Conservation (phyloP, 2,797 vertebrate species). For the Naso thynnoides region DNA sequence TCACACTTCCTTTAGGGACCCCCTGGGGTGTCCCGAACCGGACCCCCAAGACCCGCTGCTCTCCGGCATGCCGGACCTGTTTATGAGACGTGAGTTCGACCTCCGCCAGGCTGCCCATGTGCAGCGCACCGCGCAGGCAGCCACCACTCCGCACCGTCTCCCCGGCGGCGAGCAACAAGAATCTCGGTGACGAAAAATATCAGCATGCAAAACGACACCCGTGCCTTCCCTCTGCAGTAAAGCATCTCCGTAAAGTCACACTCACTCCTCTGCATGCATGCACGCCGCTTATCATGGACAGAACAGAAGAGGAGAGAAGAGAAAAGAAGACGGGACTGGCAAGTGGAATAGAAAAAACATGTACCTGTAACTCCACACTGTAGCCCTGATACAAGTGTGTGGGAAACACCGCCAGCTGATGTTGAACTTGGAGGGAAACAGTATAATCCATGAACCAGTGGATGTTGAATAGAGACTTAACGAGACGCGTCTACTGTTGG, state of each 20-base stretch:
- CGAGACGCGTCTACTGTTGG: constrained; percentile 72
- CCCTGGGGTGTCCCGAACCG: constrained; percentile 5
- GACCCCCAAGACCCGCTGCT: background rate
- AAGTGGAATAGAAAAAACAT: constrained; percentile 2
- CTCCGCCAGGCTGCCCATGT: constrained; percentile 12
- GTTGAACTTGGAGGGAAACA: constrained; percentile 85
- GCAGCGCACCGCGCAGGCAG: constrained; percentile 1
- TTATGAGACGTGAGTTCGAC: constrained; percentile 2
- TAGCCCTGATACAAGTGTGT: constrained; percentile 81
- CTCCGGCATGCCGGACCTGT: constrained; percentile 3
- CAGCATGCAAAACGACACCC: constrained; percentile 65
- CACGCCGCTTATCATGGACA: constrained; percentile 7
- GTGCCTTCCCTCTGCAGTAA: constrained; percentile 25
- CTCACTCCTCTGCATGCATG: constrained; percentile 22
- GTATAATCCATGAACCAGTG: constrained; percentile 85
- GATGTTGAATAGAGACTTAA: constrained; percentile 53
- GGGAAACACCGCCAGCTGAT: constrained; percentile 82
- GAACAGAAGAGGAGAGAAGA: background rate
- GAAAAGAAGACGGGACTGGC: background rate
- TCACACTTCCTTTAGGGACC: background rate
- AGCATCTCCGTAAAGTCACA: constrained; percentile 55
- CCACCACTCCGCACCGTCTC: constrained; percentile 16
- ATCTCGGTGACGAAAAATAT: constrained; percentile 37
- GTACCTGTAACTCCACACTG: constrained; percentile 88
- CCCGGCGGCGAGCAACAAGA: constrained; percentile 43